These are phyloP conservation scores for Tilapia sparmanii DNA, from an alignment of 2,113 vertebrate species.

Conservation along the genomic window DNA sequence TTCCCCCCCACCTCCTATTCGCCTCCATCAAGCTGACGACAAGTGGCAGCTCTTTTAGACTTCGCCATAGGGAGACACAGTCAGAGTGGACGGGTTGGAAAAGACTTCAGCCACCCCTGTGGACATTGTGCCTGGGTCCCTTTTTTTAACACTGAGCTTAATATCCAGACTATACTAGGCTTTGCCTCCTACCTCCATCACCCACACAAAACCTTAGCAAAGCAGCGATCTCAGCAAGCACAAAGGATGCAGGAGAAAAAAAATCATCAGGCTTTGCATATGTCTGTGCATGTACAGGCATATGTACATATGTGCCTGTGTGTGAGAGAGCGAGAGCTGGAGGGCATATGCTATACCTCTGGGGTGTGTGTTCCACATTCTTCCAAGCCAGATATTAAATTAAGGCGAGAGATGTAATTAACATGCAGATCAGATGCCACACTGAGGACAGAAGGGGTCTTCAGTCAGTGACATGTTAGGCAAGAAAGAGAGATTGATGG, in stretches of 20 bases:
- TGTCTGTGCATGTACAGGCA: background rate
- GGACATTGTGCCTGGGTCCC: background rate
- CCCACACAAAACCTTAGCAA: background rate
- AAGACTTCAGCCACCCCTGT: background rate
- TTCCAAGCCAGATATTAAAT: slow-evolving; percentile 50
- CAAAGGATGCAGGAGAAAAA: background rate
- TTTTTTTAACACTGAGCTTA: background rate
- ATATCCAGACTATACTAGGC: background rate
- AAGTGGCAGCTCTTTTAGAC: slow-evolving; percentile 57
- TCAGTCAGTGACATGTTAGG: slow-evolving; percentile 3
- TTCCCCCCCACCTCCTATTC: background rate
- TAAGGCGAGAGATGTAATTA: slow-evolving; percentile 51
- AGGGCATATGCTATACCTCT: slow-evolving; percentile 10
- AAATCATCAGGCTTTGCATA: background rate
- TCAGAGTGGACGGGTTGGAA: slow-evolving; percentile 9
- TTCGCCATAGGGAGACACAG: slow-evolving; percentile 10
- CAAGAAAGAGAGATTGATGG: background rate
- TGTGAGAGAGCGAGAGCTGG: background rate
- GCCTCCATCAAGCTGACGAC: slow-evolving; percentile 40
- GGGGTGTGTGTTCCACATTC: slow-evolving; percentile 25
- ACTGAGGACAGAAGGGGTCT: slow-evolving; percentile 2
- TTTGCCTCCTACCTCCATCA: background rate
- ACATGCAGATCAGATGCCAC: slow-evolving; percentile 59
- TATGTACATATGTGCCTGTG: background rate
- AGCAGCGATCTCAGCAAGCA: background rate